Evolutionary conservation across 2,113 vertebrate genomes (phyloP).

Genomic region (Chaetodon auriga): DNA sequence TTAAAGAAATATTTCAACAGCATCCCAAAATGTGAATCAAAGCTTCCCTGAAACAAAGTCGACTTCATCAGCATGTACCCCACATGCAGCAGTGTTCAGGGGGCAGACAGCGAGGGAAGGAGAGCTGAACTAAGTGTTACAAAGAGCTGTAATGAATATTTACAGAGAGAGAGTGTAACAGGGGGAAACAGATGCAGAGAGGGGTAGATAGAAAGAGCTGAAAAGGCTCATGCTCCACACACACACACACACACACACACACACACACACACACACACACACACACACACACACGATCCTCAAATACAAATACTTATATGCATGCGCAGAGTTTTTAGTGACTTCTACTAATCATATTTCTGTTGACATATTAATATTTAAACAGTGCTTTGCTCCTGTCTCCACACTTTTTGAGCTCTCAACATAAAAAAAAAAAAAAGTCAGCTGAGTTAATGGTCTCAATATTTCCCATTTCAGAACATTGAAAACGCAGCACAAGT

Average conservation of each 20-base stretch:
- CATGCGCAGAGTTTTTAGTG: background rate
- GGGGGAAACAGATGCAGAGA: conserved; percentile 15
- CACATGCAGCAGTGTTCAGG: conserved; percentile 16
- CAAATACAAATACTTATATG: conserved; percentile 5
- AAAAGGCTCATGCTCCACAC: background rate
- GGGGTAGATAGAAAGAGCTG: conserved; percentile 13
- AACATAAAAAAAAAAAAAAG: conserved; percentile 5
- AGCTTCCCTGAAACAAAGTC: conserved; percentile 28
- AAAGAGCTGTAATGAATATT: conserved; percentile 56
- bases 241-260: background rate
- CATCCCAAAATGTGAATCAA: conserved; percentile 16
- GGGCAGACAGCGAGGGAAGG: background rate
- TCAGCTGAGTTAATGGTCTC: conserved; percentile 42
- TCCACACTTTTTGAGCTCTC: background rate
- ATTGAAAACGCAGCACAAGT: conserved; percentile 42
- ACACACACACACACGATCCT: background rate
- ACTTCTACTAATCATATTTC: conserved; percentile 43
- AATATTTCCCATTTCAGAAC: conserved; percentile 23
- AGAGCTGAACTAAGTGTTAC: conserved; percentile 56
- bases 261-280: background rate
- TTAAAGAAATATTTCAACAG: conserved; percentile 25
- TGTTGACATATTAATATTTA: conserved; percentile 47
- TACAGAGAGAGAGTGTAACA: conserved; percentile 33
- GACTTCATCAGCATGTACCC: conserved; percentile 43
- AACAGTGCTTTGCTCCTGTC: conserved; percentile 19